Percentiles rank a stretch among this genome's conserved stretches.
Conservation (phyloP, 2,797 vertebrate genomes). For the Muscicapa striata region DNA sequence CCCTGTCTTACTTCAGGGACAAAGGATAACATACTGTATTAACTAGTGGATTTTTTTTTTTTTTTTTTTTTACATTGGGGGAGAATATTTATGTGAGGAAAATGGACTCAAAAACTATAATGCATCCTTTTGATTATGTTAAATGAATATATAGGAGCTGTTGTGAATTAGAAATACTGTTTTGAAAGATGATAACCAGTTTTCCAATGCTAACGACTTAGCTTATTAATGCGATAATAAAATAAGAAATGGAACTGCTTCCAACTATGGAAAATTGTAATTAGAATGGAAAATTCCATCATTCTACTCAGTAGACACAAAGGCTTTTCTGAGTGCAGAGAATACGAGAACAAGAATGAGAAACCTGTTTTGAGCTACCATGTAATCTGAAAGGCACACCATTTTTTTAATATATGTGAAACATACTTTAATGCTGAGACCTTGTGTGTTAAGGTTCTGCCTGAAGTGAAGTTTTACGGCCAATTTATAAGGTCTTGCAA, state of each 20-base stretch:
- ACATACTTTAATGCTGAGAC: slow-evolving; percentile 60
- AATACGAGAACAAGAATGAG: slow-evolving; percentile 55
- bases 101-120: slow-evolving; percentile 31
- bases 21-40: slow-evolving; percentile 6
- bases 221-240: slow-evolving; percentile 32
- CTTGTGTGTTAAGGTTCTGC: slow-evolving; percentile 58
- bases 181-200: slow-evolving; percentile 44
- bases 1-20: slow-evolving; percentile 4
- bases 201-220: slow-evolving; percentile 35
- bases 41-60: neutral
- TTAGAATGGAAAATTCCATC: slow-evolving; percentile 66
- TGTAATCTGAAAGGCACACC: slow-evolving; percentile 46
- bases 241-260: slow-evolving; percentile 49
- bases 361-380: slow-evolving; percentile 62
- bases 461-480: slow-evolving; percentile 66
- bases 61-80: neutral
- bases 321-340: slow-evolving; percentile 62
- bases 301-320: slow-evolving; percentile 40
- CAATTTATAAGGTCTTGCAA: slow-evolving; percentile 69
- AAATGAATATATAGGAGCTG: neutral
- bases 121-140: slow-evolving; percentile 17
- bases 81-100: slow-evolving; percentile 11
- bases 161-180: slow-evolving; percentile 31
- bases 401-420: slow-evolving; percentile 57
- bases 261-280: slow-evolving; percentile 59